Percentiles rank a stretch among this genome's conserved stretches.
phyloP scores from a whole-genome alignment of 2,888 invertebrate species.

The Sepioteuthis lessoniana region DNA sequence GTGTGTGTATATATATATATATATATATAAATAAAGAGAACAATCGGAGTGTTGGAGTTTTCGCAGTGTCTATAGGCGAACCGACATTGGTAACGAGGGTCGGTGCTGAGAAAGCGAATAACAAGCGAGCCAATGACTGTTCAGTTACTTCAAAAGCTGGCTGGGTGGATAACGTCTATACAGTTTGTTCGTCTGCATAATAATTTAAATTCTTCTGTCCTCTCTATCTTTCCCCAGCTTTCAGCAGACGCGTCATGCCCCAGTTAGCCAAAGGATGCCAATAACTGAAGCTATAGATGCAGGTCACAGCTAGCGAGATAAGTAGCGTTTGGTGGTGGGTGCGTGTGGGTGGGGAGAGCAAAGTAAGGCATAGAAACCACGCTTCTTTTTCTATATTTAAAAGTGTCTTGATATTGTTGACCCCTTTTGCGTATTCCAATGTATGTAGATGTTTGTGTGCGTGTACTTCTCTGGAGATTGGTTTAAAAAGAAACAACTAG shows the following conservation, averaged over 20 bases:
- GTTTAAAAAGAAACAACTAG: neutral
- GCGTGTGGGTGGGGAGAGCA: neutral
- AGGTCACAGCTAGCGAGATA: neutral
- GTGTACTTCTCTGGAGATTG: neutral
- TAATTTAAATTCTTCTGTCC: neutral
- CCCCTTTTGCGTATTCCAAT: neutral
- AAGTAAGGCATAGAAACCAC: neutral
- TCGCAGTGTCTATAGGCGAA: no score
- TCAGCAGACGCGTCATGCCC: neutral
- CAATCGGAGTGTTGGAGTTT: no score
- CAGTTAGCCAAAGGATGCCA: constrained; percentile 3
- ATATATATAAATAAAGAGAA: no score
- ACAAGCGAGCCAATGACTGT: neutral
- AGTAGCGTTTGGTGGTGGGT: neutral
- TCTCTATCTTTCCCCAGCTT: no score
- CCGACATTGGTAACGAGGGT: no score
- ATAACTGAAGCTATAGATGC: neutral
- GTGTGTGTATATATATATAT: no score
- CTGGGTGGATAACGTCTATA: neutral
- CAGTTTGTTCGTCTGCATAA: neutral
- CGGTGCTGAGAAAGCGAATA: no score
- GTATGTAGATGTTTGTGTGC: neutral
- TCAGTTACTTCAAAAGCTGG: neutral
- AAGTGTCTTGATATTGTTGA: neutral
- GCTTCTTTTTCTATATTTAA: neutral